phyloP scores from a whole-genome alignment of 2,797 vertebrate genomes.

The Acanthurus lineatus region DNA sequence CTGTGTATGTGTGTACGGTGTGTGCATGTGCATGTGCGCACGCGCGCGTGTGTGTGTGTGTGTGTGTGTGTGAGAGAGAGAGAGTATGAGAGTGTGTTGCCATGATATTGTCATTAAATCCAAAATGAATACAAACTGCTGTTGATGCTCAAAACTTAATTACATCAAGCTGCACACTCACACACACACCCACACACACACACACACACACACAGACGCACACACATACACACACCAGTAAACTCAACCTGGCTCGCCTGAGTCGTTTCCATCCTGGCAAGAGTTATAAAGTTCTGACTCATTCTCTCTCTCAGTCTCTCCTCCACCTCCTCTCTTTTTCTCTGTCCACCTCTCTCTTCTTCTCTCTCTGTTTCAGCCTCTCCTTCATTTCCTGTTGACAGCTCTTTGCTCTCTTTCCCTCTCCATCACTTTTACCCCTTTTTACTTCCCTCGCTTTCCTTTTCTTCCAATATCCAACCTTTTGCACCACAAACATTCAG shows the following conservation, averaged over 20 bases:
- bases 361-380: neutral
- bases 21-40: conserved; percentile 30
- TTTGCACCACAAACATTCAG: conserved; percentile 4
- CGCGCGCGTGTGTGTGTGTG: conserved; percentile 26
- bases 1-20: conserved; percentile 16
- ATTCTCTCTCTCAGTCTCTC: conserved; percentile 65
- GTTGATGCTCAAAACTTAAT: conserved; percentile 77
- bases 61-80: conserved; percentile 19
- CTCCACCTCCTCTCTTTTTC: conserved; percentile 30
- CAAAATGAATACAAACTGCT: conserved; percentile 66
- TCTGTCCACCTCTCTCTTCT: conserved; percentile 13
- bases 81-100: conserved; percentile 45
- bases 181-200: conserved; percentile 40
- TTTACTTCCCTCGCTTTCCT: neutral
- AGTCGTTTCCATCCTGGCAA: conserved; percentile 79
- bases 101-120: conserved; percentile 50
- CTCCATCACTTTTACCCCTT: neutral
- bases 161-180: conserved; percentile 80
- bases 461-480: conserved; percentile 5
- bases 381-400: conserved; percentile 18
- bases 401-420: conserved; percentile 3
- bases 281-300: conserved; percentile 75
- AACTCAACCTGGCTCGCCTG: conserved; percentile 67
- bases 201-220: conserved; percentile 43
- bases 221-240: conserved; percentile 44